Evolutionary conservation across 2,888 invertebrate species (phyloP).

Genomic region (Ichneumoninae sp.): DNA sequence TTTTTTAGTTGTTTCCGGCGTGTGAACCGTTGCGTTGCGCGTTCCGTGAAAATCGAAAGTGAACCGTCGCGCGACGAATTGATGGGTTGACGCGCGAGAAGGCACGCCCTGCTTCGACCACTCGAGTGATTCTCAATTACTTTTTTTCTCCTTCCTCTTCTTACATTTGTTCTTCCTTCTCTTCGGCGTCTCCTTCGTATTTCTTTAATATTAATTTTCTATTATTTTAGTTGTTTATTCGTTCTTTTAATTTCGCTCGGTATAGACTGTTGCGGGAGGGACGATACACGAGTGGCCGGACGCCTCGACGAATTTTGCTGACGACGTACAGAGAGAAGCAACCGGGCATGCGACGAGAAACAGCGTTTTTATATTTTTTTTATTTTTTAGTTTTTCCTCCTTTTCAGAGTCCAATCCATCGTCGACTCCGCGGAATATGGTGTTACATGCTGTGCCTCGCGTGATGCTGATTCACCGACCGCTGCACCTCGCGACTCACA

Average conservation of each 20-base stretch:
- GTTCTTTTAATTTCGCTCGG: slow-evolving; percentile 53
- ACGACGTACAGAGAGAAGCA: slow-evolving; percentile 26
- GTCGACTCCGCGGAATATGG: background rate
- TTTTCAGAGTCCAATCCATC: slow-evolving; percentile 13
- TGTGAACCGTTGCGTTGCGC: background rate
- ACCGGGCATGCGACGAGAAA: slow-evolving; percentile 21
- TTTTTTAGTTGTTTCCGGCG: slow-evolving; percentile 33
- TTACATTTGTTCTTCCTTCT: slow-evolving; percentile 1
- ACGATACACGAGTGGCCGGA: slow-evolving; percentile 12
- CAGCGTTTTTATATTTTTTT: background rate
- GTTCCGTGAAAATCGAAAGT: slow-evolving; percentile 30
- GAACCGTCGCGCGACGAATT: slow-evolving; percentile 41
- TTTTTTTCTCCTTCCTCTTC: background rate
- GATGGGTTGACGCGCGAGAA: slow-evolving; percentile 45
- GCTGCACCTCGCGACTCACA: slow-evolving; percentile 39
- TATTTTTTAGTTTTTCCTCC: background rate
- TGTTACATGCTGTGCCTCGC: slow-evolving; percentile 28
- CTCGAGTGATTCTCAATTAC: slow-evolving; percentile 37
- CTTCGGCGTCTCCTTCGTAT: slow-evolving; percentile 60
- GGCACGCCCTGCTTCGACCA: slow-evolving; percentile 55
- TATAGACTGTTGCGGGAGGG: slow-evolving; percentile 1
- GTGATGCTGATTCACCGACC: slow-evolving; percentile 19
- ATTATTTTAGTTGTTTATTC: slow-evolving; percentile 56
- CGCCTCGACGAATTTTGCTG: slow-evolving; percentile 28
- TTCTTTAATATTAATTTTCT: slow-evolving; percentile 43